Base-by-base conservation (phyloP, 2,113 vertebrate species). In the Acanthochromis polyacanthus region DNA sequence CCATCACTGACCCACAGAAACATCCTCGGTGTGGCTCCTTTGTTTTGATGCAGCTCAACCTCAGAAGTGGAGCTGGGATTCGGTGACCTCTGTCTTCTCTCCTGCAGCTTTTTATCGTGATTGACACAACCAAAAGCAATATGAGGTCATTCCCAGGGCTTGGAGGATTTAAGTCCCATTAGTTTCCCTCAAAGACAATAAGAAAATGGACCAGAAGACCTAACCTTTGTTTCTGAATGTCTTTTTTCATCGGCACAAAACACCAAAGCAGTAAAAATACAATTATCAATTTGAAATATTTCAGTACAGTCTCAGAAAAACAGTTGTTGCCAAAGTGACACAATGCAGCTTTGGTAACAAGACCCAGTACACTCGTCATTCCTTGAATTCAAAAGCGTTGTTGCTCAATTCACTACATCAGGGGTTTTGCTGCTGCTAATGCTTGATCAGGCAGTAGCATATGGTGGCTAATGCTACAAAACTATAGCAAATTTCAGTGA, bases 1-100 rank as follows among this genome's bases (percentile, higher is more conserved):
- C 70, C 64, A 32, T 74, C 73, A 14, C 25, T 70, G 86, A 84
- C 84, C 82, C 72, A 58, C 71, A 61, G 56, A 53, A 60, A 65
- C 19, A 9, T 62, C 72, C 64, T 65, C 25, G 20, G 8, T 85
- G 74, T 53, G 66, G 11, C 68, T 79, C 75, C 46, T 80, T 84
- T 80, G 78, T 85, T 88, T 72, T 48, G 66, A 69, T 79, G 80
- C 63, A 59, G 25, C 53, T 64, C 38, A 62, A 74, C 56, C 63
- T 55, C 22, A 38, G 38, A 77, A 32, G 36, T 48, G 20, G 56
- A 65, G 60, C 70, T 53, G 57, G 32, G 51, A 72, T 72, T 68
- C 25, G 19, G n/a, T 61, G 78, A 63, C 65, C 66, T 75, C 48
- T 74, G 43, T 75, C 52, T 32, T 68, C 43, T 78, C 40, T 38